These are phyloP conservation scores for Ips typographus DNA, from an alignment of 1,140 invertebrate genomes.

Conservation along the genomic window DNA sequence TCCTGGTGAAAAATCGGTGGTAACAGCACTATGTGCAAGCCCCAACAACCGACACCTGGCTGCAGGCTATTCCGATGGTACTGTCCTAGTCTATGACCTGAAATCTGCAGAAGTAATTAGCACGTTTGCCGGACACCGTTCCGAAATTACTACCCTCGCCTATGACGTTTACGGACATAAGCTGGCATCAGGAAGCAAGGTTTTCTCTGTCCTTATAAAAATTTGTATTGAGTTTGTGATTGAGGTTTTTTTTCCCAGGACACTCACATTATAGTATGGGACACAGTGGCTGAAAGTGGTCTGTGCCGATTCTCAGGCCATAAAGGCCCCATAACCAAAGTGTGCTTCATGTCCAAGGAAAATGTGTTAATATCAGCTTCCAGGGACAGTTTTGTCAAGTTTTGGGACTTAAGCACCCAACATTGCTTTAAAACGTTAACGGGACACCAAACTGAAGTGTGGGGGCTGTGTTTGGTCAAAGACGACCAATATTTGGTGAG, in stretches of 20 bases:
- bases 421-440: slow-evolving; percentile 94
- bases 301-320: slow-evolving; percentile 88
- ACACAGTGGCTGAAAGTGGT: slow-evolving; percentile 88
- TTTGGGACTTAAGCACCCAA: slow-evolving; percentile 95
- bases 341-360: slow-evolving; percentile 74
- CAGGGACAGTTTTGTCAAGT: slow-evolving; percentile 94
- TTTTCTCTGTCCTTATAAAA: slow-evolving; percentile 48
- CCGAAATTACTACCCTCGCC: slow-evolving; percentile 76
- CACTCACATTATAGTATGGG: slow-evolving; percentile 93
- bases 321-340: slow-evolving; percentile 87
- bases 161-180: slow-evolving; percentile 80
- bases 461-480: slow-evolving; percentile 78
- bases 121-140: slow-evolving; percentile 87
- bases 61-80: slow-evolving; percentile 90
- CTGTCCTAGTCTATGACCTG: slow-evolving; percentile 79
- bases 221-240: background rate
- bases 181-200: slow-evolving; percentile 85
- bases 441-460: slow-evolving; percentile 80
- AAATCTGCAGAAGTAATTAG: slow-evolving; percentile 69
- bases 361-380: slow-evolving; percentile 87
- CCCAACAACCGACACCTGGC: slow-evolving; percentile 77
- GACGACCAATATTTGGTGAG: slow-evolving; percentile 82
- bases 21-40: slow-evolving; percentile 71
- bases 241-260: slow-evolving; percentile 62
- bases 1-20: slow-evolving; percentile 74